phyloP scores from a whole-genome alignment of 2,797 vertebrate genomes.

The Galaxias olidus region DNA sequence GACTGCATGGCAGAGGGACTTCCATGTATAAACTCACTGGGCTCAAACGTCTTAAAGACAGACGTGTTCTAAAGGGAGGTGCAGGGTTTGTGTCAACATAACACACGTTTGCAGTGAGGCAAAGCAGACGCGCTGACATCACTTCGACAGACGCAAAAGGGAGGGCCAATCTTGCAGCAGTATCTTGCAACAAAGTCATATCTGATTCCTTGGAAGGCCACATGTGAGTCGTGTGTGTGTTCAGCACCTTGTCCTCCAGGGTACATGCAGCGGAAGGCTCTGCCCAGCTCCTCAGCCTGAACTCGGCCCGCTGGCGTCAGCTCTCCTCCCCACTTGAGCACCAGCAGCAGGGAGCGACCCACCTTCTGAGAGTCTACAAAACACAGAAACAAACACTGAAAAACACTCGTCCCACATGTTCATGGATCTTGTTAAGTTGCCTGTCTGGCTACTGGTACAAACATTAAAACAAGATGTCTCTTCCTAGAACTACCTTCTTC shows the following conservation, averaged over 20 bases:
- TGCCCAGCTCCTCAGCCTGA: conserved; percentile 93
- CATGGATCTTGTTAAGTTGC: not conserved
- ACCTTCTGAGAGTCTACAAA: conserved; percentile 79
- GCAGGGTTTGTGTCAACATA: too few relatives aligned
- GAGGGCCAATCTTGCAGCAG: too few relatives aligned
- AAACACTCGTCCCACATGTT: not conserved
- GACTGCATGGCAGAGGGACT: not conserved
- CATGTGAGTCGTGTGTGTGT: not conserved
- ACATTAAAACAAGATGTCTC: too few relatives aligned
- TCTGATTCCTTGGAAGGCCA: too few relatives aligned
- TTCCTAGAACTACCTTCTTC: conserved; percentile 83
- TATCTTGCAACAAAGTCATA: too few relatives aligned
- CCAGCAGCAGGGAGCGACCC: conserved; percentile 86
- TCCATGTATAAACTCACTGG: too few relatives aligned
- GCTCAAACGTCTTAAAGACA: too few relatives aligned
- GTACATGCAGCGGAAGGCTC: conserved; percentile 98
- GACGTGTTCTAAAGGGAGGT: too few relatives aligned
- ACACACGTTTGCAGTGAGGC: too few relatives aligned
- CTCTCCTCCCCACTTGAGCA: conserved; percentile 97
- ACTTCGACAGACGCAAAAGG: too few relatives aligned
- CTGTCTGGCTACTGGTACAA: not conserved
- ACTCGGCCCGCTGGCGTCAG: conserved; percentile 92
- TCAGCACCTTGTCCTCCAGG: conserved; percentile 92
- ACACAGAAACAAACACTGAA: not conserved
- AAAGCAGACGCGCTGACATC: too few relatives aligned